Base-by-base conservation (phyloP, 2,888 invertebrate genomes). In the Norana najaformis region DNA sequence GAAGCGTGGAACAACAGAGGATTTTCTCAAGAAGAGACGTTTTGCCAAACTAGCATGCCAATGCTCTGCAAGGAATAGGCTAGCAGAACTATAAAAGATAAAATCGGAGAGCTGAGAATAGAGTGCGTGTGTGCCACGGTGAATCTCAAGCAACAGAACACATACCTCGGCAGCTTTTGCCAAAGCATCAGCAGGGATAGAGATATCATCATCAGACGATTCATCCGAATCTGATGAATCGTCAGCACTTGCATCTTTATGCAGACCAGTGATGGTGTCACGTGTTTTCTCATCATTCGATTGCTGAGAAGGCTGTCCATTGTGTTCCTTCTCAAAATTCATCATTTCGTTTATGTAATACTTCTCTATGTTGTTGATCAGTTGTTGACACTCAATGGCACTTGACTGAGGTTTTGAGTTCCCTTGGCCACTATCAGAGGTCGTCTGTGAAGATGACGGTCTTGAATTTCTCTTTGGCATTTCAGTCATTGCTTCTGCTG, bases 141-240 rank as follows among this genome's bases (percentile, higher is more conserved):
- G n/a, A n/a, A n/a, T n/a, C n/a, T n/a, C 30, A 6, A 8, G 69
- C 30, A 30, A n/a, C 69, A 69, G 30, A 69, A 69, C n/a, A 85
- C 35, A 5, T 85, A 35, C 37, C 36, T 36, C 35, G 16, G 34
- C 85, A 23, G 85, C 85, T 85, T 37, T 85, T 36, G 16, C 36
- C 85, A 85, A 85, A 85, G 35, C 85, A 36, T 85, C 85, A 20
- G 35, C 37, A 37, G 36, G 36, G 35, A 85, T 30, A 35, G 85
- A 13, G 85, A 85, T 85, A 35, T 85, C 85, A 85, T 85, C 85
- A 37, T 85, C 85, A 0, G 85, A 85, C 16, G 85, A 85, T 85
- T 85, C 85, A 85, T 37, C 85, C 23, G 85, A 85, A 35, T 14
- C 36, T 85, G 85, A 85, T 85, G 85, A 18, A 85, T 85, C 85